phyloP scores from a whole-genome alignment of 2,888 invertebrate genomes.

The Ochropleura leucogaster region DNA sequence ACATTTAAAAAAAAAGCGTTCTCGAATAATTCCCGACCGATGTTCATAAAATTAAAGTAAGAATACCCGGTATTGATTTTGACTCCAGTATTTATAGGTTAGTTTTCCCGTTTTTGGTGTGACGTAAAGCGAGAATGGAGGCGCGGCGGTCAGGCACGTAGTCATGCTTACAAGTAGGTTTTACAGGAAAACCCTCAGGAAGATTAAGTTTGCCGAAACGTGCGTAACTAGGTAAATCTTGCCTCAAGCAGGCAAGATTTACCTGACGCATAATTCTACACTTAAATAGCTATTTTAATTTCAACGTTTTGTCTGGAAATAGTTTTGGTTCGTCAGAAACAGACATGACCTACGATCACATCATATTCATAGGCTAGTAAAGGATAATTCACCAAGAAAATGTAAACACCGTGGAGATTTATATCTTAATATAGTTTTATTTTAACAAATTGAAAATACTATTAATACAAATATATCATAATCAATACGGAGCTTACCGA shows the following conservation, averaged over 20 bases:
- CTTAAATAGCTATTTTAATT: slow-evolving; percentile 18
- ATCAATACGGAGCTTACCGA: no score
- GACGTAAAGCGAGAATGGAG: slow-evolving; percentile 46
- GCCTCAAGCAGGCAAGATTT: no score
- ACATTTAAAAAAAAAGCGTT: not conserved
- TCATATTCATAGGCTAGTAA: not conserved
- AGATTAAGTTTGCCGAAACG: not conserved
- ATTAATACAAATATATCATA: no score
- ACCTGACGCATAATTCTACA: slow-evolving; percentile 16
- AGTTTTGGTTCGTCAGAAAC: not conserved
- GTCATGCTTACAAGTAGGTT: not conserved
- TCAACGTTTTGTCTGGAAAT: not conserved
- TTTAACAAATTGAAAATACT: not conserved
- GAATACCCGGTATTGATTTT: slow-evolving; percentile 38
- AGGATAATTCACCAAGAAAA: not conserved
- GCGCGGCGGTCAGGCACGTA: slow-evolving; percentile 31
- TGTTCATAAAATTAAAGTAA: not conserved
- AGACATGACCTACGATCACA: not conserved
- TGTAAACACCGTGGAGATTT: not conserved
- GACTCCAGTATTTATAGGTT: slow-evolving; percentile 13
- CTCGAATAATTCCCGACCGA: slow-evolving; percentile 14
- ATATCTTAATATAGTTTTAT: not conserved
- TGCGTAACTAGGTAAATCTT: slow-evolving; percentile 2
- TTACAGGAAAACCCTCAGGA: slow-evolving; percentile 34
- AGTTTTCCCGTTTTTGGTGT: slow-evolving; percentile 29